phyloP scores from a whole-genome alignment of 2,888 invertebrate genomes.

The Lasioglossum zephyrum region DNA sequence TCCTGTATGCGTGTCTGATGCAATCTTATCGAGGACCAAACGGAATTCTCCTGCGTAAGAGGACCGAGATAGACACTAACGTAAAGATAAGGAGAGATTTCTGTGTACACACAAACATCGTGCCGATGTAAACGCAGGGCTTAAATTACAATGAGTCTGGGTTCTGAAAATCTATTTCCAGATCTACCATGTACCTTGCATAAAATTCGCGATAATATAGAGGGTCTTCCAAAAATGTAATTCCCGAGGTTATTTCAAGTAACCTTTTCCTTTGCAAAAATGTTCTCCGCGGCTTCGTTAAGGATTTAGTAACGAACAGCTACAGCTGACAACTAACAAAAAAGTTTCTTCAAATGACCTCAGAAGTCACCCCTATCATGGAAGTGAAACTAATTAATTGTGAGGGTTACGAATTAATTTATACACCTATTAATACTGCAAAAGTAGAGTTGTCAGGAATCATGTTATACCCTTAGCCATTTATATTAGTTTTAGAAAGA shows the following conservation, averaged over 20 bases:
- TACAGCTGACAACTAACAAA: no score
- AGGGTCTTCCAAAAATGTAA: not conserved
- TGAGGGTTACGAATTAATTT: not conserved
- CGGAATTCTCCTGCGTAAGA: slow-evolving; percentile 20
- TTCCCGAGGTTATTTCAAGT: not conserved
- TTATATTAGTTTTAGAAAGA: not conserved
- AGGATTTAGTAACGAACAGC: no score
- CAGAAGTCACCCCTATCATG: no score
- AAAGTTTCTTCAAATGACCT: no score
- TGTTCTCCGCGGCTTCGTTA: no score
- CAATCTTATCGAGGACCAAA: slow-evolving; percentile 36
- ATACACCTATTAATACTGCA: not conserved
- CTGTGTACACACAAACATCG: slow-evolving; percentile 30
- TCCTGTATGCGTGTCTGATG: slow-evolving; percentile 18
- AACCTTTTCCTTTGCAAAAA: not conserved
- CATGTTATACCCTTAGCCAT: not conserved
- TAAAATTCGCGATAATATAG: not conserved
- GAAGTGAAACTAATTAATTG: no score
- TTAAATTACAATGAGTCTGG: slow-evolving; percentile 1
- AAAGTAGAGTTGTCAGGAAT: not conserved
- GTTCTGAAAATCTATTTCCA: slow-evolving; percentile 2
- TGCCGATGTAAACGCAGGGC: not conserved
- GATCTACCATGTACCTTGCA: not conserved
- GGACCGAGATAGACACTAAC: slow-evolving; percentile 28
- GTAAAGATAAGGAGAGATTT: slow-evolving; percentile 52